These are phyloP conservation scores for Varecia variegata DNA, from an alignment of 2,797 vertebrate species.

Conservation along the genomic window DNA sequence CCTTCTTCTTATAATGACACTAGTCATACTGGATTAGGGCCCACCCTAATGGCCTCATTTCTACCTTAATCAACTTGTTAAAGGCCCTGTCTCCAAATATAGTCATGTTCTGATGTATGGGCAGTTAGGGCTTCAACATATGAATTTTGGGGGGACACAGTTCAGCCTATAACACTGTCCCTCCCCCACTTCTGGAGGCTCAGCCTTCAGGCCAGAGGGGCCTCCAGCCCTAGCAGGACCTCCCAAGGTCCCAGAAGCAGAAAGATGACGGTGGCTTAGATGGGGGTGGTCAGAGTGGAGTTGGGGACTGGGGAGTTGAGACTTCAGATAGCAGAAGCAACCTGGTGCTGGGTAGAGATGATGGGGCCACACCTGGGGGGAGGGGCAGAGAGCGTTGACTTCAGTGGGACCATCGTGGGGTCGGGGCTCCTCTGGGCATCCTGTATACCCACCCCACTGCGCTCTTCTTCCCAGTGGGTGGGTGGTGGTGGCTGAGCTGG, in stretches of 20 bases:
- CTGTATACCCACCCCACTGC: too few species aligned
- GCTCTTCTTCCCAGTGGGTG: background rate
- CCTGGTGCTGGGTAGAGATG: background rate
- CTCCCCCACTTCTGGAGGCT: background rate
- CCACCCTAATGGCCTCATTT: background rate
- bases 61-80: background rate
- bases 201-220: background rate
- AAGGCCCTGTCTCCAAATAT: background rate
- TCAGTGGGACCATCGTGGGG: too few species aligned
- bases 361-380: rapidly evolving
- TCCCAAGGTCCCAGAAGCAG: background rate
- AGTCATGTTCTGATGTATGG: background rate
- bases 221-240: background rate
- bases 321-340: background rate
- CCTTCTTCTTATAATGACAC: background rate
- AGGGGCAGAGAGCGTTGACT: background rate
- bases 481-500: background rate
- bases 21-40: background rate
- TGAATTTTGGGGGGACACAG: background rate
- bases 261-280: background rate
- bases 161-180: background rate
- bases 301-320: background rate
- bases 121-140: background rate
- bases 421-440: background rate
- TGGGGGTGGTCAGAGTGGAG: rapidly evolving